These are phyloP conservation scores for Toxostoma redivivum DNA, from an alignment of 2,113 vertebrate genomes.

Conservation along the genomic window DNA sequence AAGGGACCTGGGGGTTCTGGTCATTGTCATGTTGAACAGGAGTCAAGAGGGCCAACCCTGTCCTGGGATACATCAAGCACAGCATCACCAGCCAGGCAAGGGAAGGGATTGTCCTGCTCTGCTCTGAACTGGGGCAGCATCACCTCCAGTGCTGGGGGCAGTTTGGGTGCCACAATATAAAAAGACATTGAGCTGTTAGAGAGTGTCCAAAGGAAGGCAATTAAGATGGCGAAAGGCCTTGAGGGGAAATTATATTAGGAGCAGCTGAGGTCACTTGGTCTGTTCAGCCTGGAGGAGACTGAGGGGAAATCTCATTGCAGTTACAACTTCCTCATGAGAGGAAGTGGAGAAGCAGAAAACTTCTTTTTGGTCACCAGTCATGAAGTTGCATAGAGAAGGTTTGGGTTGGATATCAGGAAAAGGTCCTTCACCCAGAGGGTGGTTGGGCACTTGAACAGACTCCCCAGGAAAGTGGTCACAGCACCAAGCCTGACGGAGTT, in stretches of 20 bases:
- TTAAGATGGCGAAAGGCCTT: neutral
- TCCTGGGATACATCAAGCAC: neutral
- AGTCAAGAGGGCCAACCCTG: rapidly evolving
- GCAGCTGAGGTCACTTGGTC: neutral
- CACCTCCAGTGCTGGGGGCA: rapidly evolving
- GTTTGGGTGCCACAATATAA: neutral
- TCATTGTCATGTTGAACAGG: rapidly evolving
- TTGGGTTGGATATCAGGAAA: neutral
- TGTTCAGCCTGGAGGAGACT: neutral
- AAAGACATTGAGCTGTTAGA: too few species aligned
- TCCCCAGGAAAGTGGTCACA: neutral
- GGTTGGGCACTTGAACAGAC: neutral
- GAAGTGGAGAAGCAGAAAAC: neutral
- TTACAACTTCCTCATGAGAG: neutral
- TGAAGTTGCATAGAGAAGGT: neutral
- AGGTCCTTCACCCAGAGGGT: neutral
- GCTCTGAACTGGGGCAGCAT: rapidly evolving
- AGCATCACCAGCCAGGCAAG: rapidly evolving
- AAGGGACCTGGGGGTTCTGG: neutral
- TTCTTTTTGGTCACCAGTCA: neutral
- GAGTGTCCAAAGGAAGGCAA: neutral
- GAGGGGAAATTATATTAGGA: rapidly evolving
- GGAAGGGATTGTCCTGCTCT: neutral
- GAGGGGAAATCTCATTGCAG: neutral
- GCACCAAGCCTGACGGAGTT: neutral